phyloP scores from a whole-genome alignment of 2,797 vertebrate species.

The Mionectes olivaceus region DNA sequence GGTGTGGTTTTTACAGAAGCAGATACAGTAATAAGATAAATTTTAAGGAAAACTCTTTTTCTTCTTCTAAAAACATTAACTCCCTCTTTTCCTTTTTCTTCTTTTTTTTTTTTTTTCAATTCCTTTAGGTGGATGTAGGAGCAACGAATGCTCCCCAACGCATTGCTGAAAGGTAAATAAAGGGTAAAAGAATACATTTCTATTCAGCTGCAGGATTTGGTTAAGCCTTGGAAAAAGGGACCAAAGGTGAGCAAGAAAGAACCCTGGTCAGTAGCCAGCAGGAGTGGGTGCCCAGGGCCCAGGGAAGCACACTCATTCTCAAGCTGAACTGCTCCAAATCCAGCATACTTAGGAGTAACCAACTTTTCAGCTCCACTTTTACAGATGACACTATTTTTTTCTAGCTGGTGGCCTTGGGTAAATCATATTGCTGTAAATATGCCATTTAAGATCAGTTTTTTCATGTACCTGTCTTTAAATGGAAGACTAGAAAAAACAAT shows the following conservation, averaged over 20 bases:
- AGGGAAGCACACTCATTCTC: neutral
- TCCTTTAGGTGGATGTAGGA: neutral
- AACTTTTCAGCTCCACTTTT: neutral
- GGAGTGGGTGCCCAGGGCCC: rapidly evolving
- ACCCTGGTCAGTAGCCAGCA: neutral
- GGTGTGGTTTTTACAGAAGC: neutral
- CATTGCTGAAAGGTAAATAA: neutral
- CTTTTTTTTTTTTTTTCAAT: neutral
- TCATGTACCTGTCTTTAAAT: neutral
- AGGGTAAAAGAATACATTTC: neutral
- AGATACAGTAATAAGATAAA: neutral
- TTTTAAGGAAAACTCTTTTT: neutral
- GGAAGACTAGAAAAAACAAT: neutral
- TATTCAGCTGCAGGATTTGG: neutral
- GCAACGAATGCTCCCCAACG: neutral
- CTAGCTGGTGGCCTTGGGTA: neutral
- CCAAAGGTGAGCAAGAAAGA: neutral
- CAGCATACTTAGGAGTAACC: neutral
- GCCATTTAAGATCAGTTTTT: neutral
- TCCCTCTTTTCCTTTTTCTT: neutral
- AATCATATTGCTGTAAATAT: neutral
- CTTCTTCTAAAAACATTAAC: neutral
- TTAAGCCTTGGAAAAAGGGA: neutral
- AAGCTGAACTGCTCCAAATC: neutral
- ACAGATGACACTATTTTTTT: neutral